Evolutionary conservation across 2,888 invertebrate species (phyloP).

Genomic region (Philereme transversata): DNA sequence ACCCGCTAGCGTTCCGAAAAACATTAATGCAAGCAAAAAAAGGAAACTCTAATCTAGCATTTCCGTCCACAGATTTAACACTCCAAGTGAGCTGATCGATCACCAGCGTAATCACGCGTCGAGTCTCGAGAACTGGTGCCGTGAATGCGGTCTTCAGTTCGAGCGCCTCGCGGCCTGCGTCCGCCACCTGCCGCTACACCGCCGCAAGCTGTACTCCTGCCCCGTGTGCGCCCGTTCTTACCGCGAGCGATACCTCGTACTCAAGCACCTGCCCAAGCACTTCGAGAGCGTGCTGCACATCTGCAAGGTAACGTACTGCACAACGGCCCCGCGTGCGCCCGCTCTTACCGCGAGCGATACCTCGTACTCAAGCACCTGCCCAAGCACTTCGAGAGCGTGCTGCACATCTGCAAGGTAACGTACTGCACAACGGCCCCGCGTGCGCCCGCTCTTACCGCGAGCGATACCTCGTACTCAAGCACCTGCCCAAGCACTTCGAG

Average conservation of each 20-base stretch:
- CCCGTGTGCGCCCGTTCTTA: slow-evolving; percentile 83
- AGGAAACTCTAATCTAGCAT: neutral
- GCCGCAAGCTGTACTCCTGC: slow-evolving; percentile 69
- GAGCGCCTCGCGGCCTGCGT: slow-evolving; percentile 54
- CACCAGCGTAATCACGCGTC: slow-evolving; percentile 59
- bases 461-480: no score
- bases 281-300: slow-evolving; percentile 70
- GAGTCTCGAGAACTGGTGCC: slow-evolving; percentile 55
- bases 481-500: no score
- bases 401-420: slow-evolving; percentile 74
- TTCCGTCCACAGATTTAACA: slow-evolving; percentile 55
- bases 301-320: slow-evolving; percentile 69
- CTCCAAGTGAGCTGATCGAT: slow-evolving; percentile 56
- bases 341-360: no score
- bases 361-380: no score
- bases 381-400: no score
- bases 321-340: no score
- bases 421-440: no score
- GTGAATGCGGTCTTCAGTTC: slow-evolving; percentile 65
- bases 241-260: slow-evolving; percentile 69
- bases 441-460: no score
- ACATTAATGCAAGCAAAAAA: neutral
- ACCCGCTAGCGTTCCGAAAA: neutral
- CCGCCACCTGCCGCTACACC: slow-evolving; percentile 65
- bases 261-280: slow-evolving; percentile 65